Evolutionary conservation across 1,140 invertebrate species (phyloP), one percentile per base, ranked within the genome.

Genomic region (Trichonephila clavipes): DNA sequence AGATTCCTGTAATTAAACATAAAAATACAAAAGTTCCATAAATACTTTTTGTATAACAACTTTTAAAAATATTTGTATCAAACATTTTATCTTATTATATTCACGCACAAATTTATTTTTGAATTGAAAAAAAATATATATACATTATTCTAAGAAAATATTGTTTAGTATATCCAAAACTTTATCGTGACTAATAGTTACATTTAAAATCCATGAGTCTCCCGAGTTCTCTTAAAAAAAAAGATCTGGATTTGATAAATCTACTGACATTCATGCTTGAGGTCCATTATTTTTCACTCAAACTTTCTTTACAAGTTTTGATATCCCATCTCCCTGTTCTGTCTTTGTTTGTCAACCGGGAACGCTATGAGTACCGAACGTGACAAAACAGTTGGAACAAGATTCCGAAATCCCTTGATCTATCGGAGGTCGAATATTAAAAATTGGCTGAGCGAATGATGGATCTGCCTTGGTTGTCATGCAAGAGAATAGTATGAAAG

Each of bases 341-440:
- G 16, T 34, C 85, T 19, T 18, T 90, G 89, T 90, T 90, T 82
- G 89, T 82, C 72, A n/a, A 59, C 16, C 5, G 19, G 77, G 72
- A 40, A 61, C 64, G 59, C 72, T 40, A 12, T 90, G 89, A 90
- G 89, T 90, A 82, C 89, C 18, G 89, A 90, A 90, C 89, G 89
- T 90, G 89, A 90, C 89, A 21, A 44, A 77, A 77, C 66, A 69
- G 88, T 40, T 16, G 61, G 34, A 66, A 64, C 28, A 64, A 28
- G 59, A 64, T 44, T 88, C 86, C 7, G 34, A 62, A 61, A 88
- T 59, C 82, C 86, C 61, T 88, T 66, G 86, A 88, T 62, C 86
- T 58, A 77, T 19, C 21, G 64, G 66, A 51, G 66, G 19, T 58
- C 66, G 34, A 34, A 89, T 28, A 44, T 90, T 21, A n/a, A 90